Evolutionary conservation across 2,113 vertebrate species (phyloP), one percentile per base, ranked within the genome.

Genomic region (Myotis davidii): DNA sequence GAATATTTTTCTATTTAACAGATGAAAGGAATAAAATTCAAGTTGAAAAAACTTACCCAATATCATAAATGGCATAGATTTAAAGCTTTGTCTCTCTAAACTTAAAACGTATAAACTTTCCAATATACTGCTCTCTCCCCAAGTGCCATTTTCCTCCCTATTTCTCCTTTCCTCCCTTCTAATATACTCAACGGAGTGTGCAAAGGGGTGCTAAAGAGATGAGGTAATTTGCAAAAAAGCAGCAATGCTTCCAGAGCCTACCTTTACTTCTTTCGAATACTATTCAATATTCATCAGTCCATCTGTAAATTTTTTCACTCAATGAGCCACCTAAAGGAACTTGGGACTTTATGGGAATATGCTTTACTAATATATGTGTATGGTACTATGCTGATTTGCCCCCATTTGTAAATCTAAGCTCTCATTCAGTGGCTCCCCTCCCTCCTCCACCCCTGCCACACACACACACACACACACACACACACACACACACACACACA

Each of bases 311-410:
- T 29, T 37, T 78, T 17, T 85, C 8, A 32, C 39, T 59, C 7
- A 37, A 4, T 65, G 52, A 45, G 45, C 45, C 45, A 45, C 45
- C 45, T 45, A 45, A 45, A 45, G 45, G 45, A 45, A 45, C 9
- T 45, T 45, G 45, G 45, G 45, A 45, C 45, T 45, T 45, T 45
- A 45, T 45, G 45, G 45, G 45, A 45, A 45, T 45, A 45, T 11
- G 11, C 45, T 45, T 45, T 45, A 45, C 10, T 45, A 45, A 45
- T 45, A 45, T 45, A 45, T 8, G 45, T 45, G 45, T 29, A 39
- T 0, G 17, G 0, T 77, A 27, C 17, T 37, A 6, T 9, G 3
- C 6, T 56, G 14, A 6, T 16, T 29, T 39, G 8, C 1, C 8
- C 1, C 45, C 1, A 0, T 5, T 37, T 69, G 3, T 32, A 90